Evolutionary conservation across 2,113 vertebrate genomes (phyloP).

Genomic region (Sylvicapra grimmia): DNA sequence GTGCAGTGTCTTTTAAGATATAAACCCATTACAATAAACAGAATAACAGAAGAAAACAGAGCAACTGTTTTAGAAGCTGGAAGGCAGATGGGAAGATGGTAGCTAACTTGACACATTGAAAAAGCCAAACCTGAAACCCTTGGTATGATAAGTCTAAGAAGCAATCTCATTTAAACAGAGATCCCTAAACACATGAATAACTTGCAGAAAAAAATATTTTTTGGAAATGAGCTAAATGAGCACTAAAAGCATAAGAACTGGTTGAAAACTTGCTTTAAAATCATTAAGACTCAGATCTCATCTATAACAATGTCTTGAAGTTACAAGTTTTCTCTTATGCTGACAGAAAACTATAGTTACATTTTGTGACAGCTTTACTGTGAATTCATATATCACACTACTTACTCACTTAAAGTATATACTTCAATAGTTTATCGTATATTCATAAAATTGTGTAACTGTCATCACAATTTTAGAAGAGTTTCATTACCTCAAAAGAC

Average conservation of each 20-base stretch:
- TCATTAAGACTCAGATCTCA: neutral
- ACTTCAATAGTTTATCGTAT: neutral
- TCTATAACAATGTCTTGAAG: neutral
- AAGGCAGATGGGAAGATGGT: neutral
- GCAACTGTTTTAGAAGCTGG: neutral
- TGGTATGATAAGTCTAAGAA: neutral
- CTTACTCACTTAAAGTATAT: neutral
- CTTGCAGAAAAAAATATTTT: neutral
- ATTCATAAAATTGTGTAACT: neutral
- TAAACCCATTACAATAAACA: neutral
- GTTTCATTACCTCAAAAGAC: neutral
- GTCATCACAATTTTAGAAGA: neutral
- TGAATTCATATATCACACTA: neutral
- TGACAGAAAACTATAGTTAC: neutral
- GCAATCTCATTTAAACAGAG: neutral
- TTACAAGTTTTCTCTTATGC: neutral
- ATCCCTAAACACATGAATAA: neutral
- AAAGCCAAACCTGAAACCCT: neutral
- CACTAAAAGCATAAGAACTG: neutral
- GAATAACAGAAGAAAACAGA: neutral
- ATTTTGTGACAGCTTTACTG: neutral
- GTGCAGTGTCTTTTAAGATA: neutral
- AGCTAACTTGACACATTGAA: neutral
- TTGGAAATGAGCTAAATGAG: neutral
- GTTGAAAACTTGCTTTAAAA: neutral